Percentiles rank a stretch among this genome's conserved stretches.
These are phyloP conservation scores for Apteryx owenii DNA, from an alignment of 2,113 vertebrate genomes.

Conservation along the genomic window DNA sequence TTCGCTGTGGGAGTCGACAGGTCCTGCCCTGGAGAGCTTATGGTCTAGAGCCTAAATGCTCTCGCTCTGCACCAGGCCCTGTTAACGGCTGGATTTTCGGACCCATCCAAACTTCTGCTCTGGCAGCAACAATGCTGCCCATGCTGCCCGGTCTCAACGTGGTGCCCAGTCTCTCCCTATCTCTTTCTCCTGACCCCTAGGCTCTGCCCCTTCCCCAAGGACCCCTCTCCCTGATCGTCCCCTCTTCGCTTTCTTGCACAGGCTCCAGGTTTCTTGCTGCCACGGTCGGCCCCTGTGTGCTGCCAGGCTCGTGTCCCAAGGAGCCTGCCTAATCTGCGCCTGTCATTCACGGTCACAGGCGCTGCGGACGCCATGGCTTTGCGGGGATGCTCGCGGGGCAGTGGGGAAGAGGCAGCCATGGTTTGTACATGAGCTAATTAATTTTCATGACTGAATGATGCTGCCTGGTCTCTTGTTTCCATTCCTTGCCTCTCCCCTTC, in stretches of 20 bases:
- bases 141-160: neutral
- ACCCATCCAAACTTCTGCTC: neutral
- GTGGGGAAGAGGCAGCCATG: slow-evolving; percentile 49
- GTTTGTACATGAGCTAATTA: slow-evolving; percentile 66
- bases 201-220: neutral
- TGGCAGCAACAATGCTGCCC: neutral
- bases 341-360: slow-evolving; percentile 68
- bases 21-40: slow-evolving; percentile 11
- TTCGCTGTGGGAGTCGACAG: neutral
- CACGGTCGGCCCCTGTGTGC: neutral
- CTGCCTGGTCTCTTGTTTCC: slow-evolving; percentile 65
- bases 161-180: neutral
- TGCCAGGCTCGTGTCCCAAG: slow-evolving; percentile 35
- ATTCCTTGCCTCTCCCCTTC: slow-evolving; percentile 24
- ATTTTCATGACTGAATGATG: slow-evolving; percentile 67
- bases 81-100: neutral
- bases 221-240: neutral
- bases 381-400: slow-evolving; percentile 49
- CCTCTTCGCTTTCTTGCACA: neutral
- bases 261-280: slow-evolving; percentile 50
- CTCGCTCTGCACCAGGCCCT: neutral
- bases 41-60: neutral
- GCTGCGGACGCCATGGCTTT: neutral
- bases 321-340: slow-evolving; percentile 60
- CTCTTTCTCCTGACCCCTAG: neutral